Percentiles rank a stretch among this genome's conserved stretches.
Evolutionary conservation across 2,888 invertebrate species (phyloP).

Genomic region (Cinara cedri): DNA sequence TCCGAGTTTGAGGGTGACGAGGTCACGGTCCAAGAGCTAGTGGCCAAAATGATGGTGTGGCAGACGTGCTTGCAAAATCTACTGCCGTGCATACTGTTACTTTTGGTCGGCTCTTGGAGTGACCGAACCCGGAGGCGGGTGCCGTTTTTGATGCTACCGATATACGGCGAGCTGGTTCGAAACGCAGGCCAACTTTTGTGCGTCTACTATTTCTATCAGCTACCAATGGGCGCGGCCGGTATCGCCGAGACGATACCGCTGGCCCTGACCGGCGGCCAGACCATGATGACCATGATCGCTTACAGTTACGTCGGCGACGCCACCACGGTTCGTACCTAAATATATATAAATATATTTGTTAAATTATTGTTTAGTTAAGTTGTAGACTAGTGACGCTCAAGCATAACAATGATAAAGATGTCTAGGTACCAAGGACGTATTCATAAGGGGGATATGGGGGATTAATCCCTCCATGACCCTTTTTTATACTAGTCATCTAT

Average conservation of each 20-base stretch:
- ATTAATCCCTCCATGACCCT: too few relatives aligned
- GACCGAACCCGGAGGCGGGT: constrained; percentile 71
- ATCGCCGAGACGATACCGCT: constrained; percentile 82
- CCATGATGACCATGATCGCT: constrained; percentile 88
- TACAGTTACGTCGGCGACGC: constrained; percentile 89
- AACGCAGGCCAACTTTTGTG: constrained; percentile 79
- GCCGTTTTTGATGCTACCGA: constrained; percentile 84
- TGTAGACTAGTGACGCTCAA: too few relatives aligned
- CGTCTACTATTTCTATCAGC: constrained; percentile 78
- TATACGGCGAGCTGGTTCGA: constrained; percentile 79
- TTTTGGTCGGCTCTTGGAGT: constrained; percentile 78
- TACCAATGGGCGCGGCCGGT: constrained; percentile 79
- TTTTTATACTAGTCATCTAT: too few relatives aligned
- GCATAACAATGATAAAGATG: too few relatives aligned
- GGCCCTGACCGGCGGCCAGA: constrained; percentile 83
- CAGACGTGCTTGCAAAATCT: constrained; percentile 83
- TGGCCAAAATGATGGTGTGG: constrained; percentile 83
- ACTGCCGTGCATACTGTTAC: constrained; percentile 77
- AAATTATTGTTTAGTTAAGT: too few relatives aligned
- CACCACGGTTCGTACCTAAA: constrained; percentile 70
- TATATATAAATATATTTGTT: too few relatives aligned
- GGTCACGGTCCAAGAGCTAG: constrained; percentile 73
- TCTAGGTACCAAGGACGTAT: too few relatives aligned
- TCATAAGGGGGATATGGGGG: too few relatives aligned
- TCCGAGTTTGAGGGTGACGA: constrained; percentile 65